Evolutionary conservation across 2,888 invertebrate genomes (phyloP), one percentile per base, ranked within the genome.

Genomic region (Thysanoteuthis rhombus): DNA sequence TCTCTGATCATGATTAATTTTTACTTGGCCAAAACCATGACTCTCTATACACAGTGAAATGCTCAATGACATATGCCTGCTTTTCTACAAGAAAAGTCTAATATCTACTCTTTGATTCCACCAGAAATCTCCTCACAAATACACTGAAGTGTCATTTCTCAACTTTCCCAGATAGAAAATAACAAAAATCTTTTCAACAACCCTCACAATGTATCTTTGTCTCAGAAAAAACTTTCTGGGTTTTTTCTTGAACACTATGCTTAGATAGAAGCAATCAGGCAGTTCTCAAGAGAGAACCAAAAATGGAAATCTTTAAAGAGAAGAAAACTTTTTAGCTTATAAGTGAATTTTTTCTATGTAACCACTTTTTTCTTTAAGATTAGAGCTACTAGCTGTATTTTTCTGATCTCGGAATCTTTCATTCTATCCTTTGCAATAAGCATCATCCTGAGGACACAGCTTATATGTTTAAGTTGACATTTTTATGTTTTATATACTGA

Each of bases 291-390:
- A n/a, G 75, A 75, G 3, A 75, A n/a, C n/a, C 12, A 75, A 75
- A 75, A 36, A 75, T 36, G 75, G 75, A 75, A 75, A n/a, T 75
- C n/a, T 12, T 75, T 16, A 25, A 75, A 75, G 75, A 16, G n/a
- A 36, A 75, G n/a, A n/a, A 36, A n/a, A 75, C 36, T 4, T 75
- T 75, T 75, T n/a, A 75, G n/a, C 16, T 16, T 3, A 1, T 19
- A 75, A 75, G n/a, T 75, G n/a, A 75, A n/a, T n/a, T 75, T n/a
- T 75, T n/a, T 75, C n/a, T 75, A 75, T n/a, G 75, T n/a, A 75
- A 75, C n/a, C 52, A 25, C 25, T 52, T 52, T 52, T 22, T 52
- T 52, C 5, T 22, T 52, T 52, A 0, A 25, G 22, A 10, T 0
- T n/a, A n/a, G n/a, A 36, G 75, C 75, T 75, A 75, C 52, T 52